Evolutionary conservation across 2,888 invertebrate genomes (phyloP), one percentile per base, ranked within the genome.

Genomic region (Nymphalis urticae): DNA sequence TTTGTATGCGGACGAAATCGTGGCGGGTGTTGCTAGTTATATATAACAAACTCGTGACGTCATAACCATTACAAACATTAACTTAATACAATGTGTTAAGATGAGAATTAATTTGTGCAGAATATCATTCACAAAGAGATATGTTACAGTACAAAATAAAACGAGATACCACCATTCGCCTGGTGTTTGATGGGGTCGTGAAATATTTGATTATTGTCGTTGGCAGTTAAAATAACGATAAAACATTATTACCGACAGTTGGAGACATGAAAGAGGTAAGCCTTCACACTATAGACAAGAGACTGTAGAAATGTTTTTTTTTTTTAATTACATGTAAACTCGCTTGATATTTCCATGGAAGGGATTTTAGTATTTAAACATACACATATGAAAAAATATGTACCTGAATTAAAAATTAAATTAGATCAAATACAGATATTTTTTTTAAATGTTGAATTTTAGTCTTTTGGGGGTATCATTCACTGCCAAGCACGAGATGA

Each of bases 161-260:
- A 58, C 21, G 53, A 53, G 60, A 51, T 42, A 63, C 50, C 16
- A 60, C 64, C 36, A 58, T 58, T 36, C 58, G 36, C 8, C 58
- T 42, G 42, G n/a, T 56, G 54, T 56, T 56, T 56, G 32, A 32
- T 56, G 32, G 62, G 24, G 63, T 63, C 61, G 50, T 62, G 65
- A 53, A 51, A 17, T 66, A 66, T 67, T 65, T 53, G 72, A 64
- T 60, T 62, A 68, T 69, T 75, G 75, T 75, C 76, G 77, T 72
- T 75, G 72, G 72, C 68, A 75, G 79, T 78, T 81, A 78, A 79
- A 78, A 75, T 73, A 66, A 73, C 72, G 75, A 51, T 79, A 77
- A 75, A 79, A 76, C 48, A 79, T 83, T 80, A 82, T 75, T 79
- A 75, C 75, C 80, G 80, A 80, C 80, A 78, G 79, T 72, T 42